A percentile compares a stretch with the other conserved stretches of the same genome.
These are phyloP conservation scores for Chromis chromis DNA, from an alignment of 2,797 vertebrate genomes.

Conservation along the genomic window DNA sequence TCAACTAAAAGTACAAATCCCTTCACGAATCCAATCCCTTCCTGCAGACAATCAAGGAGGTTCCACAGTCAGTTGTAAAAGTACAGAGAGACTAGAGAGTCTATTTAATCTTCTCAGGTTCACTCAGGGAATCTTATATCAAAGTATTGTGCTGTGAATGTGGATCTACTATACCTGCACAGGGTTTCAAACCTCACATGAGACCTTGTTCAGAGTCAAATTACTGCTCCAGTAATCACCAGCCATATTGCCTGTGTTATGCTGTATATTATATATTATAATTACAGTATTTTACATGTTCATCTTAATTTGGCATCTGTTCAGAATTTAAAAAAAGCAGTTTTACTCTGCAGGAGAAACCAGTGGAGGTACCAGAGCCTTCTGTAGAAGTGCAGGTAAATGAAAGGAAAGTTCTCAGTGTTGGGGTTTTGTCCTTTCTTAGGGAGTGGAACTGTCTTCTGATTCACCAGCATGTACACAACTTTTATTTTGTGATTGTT, in stretches of 20 bases:
- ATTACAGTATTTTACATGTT: conserved; percentile 7
- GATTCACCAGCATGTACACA: background rate
- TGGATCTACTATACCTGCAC: background rate
- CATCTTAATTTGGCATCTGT: conserved; percentile 18
- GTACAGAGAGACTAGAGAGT: conserved; percentile 55
- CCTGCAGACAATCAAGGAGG: conserved; percentile 61
- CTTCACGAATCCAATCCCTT: conserved; percentile 6
- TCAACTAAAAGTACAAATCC: conserved; percentile 42
- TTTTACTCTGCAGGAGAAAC: conserved; percentile 67
- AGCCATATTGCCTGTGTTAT: background rate
- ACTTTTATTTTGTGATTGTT: conserved; percentile 13
- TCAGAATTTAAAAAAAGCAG: conserved; percentile 37
- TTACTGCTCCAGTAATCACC: background rate
- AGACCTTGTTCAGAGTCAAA: conserved; percentile 1
- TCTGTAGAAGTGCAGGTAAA: conserved; percentile 74
- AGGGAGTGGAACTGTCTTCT: conserved; percentile 5
- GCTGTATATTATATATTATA: background rate
- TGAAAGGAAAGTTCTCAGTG: conserved; percentile 14
- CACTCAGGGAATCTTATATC: background rate
- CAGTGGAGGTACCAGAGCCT: conserved; percentile 44
- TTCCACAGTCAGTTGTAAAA: conserved; percentile 38
- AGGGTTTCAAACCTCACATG: background rate
- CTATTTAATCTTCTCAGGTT: background rate
- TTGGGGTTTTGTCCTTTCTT: background rate
- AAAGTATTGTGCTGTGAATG: background rate